Percentiles rank a stretch among this genome's conserved stretches.
Conservation (phyloP, 2,113 vertebrate genomes). For the Sinocyclocheilus maitianheensis region DNA sequence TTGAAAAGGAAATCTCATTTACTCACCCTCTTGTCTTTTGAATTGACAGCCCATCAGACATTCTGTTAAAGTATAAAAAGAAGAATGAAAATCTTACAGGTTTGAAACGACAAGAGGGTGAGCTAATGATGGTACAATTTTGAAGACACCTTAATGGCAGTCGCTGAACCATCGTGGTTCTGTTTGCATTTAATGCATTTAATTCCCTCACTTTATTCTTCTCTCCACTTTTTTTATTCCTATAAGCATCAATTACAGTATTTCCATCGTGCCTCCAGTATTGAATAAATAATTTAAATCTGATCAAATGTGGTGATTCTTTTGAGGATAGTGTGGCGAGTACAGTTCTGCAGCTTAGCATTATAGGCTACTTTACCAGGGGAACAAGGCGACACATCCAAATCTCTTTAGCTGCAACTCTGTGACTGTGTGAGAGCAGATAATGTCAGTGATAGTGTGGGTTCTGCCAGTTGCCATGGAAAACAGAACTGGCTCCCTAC, state of each 20-base stretch:
- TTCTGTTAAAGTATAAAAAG: no score
- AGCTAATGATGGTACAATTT: not conserved
- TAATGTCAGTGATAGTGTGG: conserved; percentile 48
- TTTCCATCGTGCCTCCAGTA: not conserved
- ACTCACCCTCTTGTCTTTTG: not conserved
- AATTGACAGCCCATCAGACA: not conserved
- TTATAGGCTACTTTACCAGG: conserved; percentile 8
- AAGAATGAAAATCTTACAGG: not conserved
- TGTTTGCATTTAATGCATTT: not conserved
- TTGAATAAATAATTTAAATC: conserved; percentile 40
- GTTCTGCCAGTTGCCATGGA: conserved; percentile 44
- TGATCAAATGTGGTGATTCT: conserved; percentile 11
- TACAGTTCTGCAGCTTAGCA: not conserved
- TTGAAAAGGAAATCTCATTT: not conserved
- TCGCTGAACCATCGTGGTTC: not conserved
- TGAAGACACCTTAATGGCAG: not conserved
- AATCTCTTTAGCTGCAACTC: conserved; percentile 33
- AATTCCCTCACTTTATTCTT: not conserved
- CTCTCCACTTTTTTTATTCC: no score
- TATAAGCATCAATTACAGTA: no score
- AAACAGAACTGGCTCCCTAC: conserved; percentile 27
- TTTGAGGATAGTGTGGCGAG: not conserved
- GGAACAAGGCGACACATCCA: conserved; percentile 24
- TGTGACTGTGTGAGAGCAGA: conserved; percentile 26
- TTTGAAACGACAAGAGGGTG: not conserved